Percentiles rank a stretch among this genome's conserved stretches.
These are phyloP conservation scores for Rhynchophorus ferrugineus DNA, from an alignment of 1,140 invertebrate genomes.

Conservation along the genomic window DNA sequence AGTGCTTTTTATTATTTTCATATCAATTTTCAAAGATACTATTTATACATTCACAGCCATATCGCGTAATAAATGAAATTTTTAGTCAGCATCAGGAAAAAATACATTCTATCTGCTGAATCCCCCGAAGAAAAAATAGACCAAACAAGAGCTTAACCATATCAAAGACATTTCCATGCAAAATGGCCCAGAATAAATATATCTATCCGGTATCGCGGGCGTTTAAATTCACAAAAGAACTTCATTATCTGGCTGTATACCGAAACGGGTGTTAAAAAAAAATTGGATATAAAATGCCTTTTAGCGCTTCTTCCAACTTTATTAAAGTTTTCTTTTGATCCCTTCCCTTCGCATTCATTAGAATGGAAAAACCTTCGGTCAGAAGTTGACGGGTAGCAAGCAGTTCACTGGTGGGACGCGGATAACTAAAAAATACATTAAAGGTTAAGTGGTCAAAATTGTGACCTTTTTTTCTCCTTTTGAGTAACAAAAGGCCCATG, in stretches of 20 bases:
- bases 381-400: background rate
- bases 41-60: too few species aligned
- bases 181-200: background rate
- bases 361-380: background rate
- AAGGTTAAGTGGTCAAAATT: background rate
- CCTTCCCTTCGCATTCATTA: background rate
- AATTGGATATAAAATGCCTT: background rate
- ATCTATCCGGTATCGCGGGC: background rate
- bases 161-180: background rate
- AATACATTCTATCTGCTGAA: too few species aligned
- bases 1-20: too few species aligned
- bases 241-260: background rate
- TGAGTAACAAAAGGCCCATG: too few species aligned
- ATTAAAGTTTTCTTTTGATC: background rate
- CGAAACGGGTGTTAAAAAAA: background rate
- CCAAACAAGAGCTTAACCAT: background rate
- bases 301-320: background rate
- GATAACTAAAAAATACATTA: background rate
- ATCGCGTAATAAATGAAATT: too few species aligned
- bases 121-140: too few species aligned
- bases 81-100: too few species aligned
- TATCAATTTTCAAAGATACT: too few species aligned
- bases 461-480: background rate
- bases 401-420: too few species aligned
- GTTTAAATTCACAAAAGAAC: background rate